Conservation (phyloP, 2,797 vertebrate genomes). For the Enteromius radiatus region DNA sequence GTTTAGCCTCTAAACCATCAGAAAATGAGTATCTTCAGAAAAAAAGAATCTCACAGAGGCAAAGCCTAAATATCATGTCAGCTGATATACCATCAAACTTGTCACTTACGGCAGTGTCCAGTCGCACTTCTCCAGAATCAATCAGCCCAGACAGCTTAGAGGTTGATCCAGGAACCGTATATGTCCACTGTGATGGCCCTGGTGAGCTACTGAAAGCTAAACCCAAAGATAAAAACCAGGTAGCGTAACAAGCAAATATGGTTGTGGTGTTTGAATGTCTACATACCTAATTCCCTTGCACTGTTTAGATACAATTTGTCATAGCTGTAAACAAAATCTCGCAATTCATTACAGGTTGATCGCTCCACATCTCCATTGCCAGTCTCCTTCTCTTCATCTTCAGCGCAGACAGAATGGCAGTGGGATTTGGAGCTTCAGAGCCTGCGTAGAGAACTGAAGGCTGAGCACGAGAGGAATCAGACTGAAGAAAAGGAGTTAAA, state of each 20-base stretch:
- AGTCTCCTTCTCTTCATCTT: conserved; percentile 51
- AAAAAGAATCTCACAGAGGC: conserved; percentile 70
- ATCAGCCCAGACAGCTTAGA: conserved; percentile 69
- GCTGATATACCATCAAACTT: conserved; percentile 49
- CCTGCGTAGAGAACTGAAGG: conserved; percentile 84
- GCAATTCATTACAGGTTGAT: conserved; percentile 45
- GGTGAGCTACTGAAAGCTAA: conserved; percentile 74
- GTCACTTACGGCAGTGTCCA: neutral
- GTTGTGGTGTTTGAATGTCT: neutral
- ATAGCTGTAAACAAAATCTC: neutral
- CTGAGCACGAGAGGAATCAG: conserved; percentile 77
- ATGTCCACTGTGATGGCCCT: conserved; percentile 56
- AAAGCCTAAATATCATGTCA: neutral
- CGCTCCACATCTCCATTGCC: conserved; percentile 36
- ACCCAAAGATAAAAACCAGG: conserved; percentile 78
- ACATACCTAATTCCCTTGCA: neutral
- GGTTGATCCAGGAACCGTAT: conserved; percentile 70
- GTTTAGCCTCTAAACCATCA: conserved; percentile 58
- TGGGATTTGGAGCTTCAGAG: conserved; percentile 76
- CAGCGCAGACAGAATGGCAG: conserved; percentile 63
- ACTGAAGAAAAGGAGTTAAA: conserved; percentile 83
- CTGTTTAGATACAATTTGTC: neutral
- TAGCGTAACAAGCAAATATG: conserved; percentile 23
- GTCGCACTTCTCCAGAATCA: conserved; percentile 16
- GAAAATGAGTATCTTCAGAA: conserved; percentile 72